phyloP scores from a whole-genome alignment of 2,888 invertebrate species.

The Mimas tiliae region DNA sequence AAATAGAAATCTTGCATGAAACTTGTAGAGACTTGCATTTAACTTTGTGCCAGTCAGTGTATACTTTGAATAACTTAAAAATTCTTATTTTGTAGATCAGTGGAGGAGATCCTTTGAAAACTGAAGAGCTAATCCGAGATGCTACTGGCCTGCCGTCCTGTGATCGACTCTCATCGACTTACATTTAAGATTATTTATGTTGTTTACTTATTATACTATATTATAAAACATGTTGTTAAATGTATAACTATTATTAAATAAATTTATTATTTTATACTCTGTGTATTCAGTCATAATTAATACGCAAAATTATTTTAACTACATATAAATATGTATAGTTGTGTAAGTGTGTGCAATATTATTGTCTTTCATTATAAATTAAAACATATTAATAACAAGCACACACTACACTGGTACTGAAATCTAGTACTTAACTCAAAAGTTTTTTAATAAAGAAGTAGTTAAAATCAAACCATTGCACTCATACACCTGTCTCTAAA shows the following conservation, averaged over 20 bases:
- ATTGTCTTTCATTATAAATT: no score
- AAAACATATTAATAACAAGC: not conserved
- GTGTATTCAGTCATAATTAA: slow-evolving; percentile 1
- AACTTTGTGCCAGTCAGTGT: not conserved
- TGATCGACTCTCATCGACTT: slow-evolving; percentile 19
- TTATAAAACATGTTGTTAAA: slow-evolving; percentile 11
- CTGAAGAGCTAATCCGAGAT: slow-evolving; percentile 37
- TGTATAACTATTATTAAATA: slow-evolving; percentile 13
- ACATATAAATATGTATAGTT: no score
- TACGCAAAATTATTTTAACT: not conserved
- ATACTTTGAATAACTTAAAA: slow-evolving; percentile 16
- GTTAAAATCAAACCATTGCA: not conserved
- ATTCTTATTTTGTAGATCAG: slow-evolving; percentile 42
- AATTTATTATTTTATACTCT: not conserved
- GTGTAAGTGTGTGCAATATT: no score
- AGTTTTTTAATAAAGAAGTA: not conserved
- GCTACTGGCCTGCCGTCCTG: slow-evolving; percentile 26
- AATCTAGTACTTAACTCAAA: not conserved
- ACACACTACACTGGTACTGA: not conserved
- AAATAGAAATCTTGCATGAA: slow-evolving; percentile 17
- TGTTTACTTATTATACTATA: not conserved
- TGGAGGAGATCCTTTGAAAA: slow-evolving; percentile 41
- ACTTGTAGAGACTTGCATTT: slow-evolving; percentile 6
- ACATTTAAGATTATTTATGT: slow-evolving; percentile 8
- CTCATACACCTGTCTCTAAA: not conserved